Base-by-base conservation (phyloP, 2,113 vertebrate species). In the Psittacus erithacus region DNA sequence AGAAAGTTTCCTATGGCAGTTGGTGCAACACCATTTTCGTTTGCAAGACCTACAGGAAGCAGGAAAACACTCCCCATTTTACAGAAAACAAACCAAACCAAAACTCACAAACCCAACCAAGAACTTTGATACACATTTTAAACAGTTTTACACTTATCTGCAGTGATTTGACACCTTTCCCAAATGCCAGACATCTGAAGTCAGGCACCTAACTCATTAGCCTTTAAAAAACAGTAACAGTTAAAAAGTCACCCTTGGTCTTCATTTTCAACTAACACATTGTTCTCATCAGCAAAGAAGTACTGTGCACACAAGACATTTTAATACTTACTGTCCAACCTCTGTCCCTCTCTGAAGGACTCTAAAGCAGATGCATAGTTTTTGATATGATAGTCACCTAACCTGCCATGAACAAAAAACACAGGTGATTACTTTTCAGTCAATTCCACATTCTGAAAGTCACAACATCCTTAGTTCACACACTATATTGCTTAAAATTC, bases 351-450 rank as follows among this genome's bases (percentile, higher is more conserved):
- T 96, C 95, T 97, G 97, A 99, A 99, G 65, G 98, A 98, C 89
- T 98, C 98, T 93, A 98, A 96, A 92, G 99, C 99, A 93, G 98
- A 98, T 76, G 97, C 92, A 78, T 98, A 99, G 85, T 98, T 98
- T 95, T 98, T 98, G 76, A 98, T 98, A 97, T 99, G 98, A 97
- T 99, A 99, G 98, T 99, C 99, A 93, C 99, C 99, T 97, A 99
- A 98, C 98, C 99, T 99, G 97, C 88, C 29, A 92, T 12, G 13
- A 92, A 69, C 7, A 92, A 74, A 96, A 96, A 92, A 68, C 23
- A 97, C 7, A 60, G 11, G 41, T 71, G 87, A 90, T 95, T 16
- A 86, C 22, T 59, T 73, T 71, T n/a, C 74, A 69, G 57, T 43
- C 38, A 44, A 52, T 65, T 20, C 3, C 19, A 84, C 12, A 29